Conservation (phyloP, 1,140 invertebrate genomes). For the Aphelenchoides fujianensis region DNA sequence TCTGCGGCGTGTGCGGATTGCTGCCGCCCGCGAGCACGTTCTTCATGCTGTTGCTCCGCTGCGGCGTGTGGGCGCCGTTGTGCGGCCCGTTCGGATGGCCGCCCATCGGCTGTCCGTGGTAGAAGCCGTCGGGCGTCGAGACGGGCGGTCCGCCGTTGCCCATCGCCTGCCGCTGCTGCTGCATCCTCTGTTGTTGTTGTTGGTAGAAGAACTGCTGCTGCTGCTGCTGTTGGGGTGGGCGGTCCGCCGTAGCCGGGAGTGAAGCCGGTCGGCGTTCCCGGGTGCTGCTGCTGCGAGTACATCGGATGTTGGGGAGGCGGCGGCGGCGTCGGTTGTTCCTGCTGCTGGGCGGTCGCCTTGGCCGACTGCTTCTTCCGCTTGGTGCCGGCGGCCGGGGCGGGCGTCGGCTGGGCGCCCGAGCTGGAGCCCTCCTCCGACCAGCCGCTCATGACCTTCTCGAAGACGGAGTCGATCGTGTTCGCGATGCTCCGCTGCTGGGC, state of each 20-base stretch:
- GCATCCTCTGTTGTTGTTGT: neutral
- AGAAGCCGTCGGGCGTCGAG: neutral
- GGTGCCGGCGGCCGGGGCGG: neutral
- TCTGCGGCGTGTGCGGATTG: slow-evolving; percentile 11
- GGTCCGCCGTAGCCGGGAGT: neutral
- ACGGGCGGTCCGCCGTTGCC: slow-evolving; percentile 6
- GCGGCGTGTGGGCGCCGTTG: slow-evolving; percentile 13
- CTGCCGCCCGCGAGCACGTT: neutral
- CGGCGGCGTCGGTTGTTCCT: slow-evolving; percentile 8
- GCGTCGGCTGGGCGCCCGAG: neutral
- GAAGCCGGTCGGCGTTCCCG: neutral
- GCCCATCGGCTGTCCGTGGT: neutral
- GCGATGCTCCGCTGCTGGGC: neutral
- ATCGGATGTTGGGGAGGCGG: neutral
- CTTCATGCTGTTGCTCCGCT: slow-evolving; percentile 13
- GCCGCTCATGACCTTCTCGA: slow-evolving; percentile 19
- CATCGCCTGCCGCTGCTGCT: slow-evolving; percentile 17
- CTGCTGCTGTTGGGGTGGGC: slow-evolving; percentile 10
- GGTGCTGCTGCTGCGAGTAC: neutral
- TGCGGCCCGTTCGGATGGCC: neutral
- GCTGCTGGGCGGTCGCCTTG: neutral
- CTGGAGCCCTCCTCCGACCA: neutral
- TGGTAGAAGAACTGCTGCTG: slow-evolving; percentile 15
- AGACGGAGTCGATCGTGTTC: neutral
- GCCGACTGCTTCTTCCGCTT: neutral